These are phyloP conservation scores for Synergus japonicus DNA, from an alignment of 2,888 invertebrate genomes.

Conservation along the genomic window DNA sequence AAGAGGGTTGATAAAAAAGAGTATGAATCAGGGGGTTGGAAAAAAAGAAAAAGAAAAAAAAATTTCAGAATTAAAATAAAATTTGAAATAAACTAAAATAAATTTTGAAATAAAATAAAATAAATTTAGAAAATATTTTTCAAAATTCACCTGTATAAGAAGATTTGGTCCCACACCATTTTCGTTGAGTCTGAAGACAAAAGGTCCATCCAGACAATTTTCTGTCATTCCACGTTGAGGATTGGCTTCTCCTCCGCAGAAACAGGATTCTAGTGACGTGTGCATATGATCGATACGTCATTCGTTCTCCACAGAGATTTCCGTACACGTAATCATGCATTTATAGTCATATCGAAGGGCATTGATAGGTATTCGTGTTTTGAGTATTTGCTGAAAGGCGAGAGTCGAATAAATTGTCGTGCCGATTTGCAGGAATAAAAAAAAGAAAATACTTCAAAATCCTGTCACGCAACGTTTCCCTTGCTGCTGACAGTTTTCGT, in stretches of 20 bases:
- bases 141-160: conserved; percentile 82
- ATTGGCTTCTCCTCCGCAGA: conserved; percentile 10
- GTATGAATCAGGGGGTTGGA: too few species aligned
- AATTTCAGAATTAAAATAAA: too few species aligned
- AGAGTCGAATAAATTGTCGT: conserved; percentile 14
- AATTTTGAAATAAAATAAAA: too few species aligned
- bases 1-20: too few species aligned
- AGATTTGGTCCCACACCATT: conserved; percentile 87
- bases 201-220: conserved; percentile 81
- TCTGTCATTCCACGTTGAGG: conserved; percentile 58
- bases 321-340: not conserved
- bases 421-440: not conserved
- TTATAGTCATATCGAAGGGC: not conserved
- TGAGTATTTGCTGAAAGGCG: conserved; percentile 4
- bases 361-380: not conserved
- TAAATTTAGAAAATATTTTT: not conserved
- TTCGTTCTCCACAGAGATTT: not conserved
- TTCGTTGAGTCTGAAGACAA: conserved; percentile 87
- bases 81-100: too few species aligned
- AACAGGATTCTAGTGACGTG: conserved; percentile 4
- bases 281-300: conserved; percentile 13
- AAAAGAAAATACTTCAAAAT: not conserved
- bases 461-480: not conserved
- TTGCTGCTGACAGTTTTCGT: conserved; percentile 3
- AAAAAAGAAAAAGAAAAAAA: too few species aligned